Evolutionary conservation across 2,113 vertebrate species (phyloP).

Genomic region (Onychostruthus taczanowskii): DNA sequence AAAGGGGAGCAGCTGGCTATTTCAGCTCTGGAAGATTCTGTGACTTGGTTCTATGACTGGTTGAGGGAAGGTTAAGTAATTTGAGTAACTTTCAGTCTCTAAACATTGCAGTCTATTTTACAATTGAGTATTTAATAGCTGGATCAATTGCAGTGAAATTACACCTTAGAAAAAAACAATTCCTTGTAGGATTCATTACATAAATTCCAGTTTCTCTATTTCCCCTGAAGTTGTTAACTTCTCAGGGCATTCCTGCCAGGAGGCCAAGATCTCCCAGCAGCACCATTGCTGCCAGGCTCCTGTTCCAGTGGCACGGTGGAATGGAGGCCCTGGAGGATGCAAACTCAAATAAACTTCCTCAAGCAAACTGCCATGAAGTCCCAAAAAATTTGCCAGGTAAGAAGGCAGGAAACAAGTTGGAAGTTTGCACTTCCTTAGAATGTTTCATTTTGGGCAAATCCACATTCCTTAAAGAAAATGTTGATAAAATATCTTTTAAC

Average conservation of each 20-base stretch:
- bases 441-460: background rate
- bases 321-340: background rate
- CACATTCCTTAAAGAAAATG: background rate
- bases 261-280: background rate
- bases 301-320: background rate
- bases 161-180: background rate
- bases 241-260: background rate
- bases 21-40: background rate
- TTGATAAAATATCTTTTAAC: background rate
- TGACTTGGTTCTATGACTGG: background rate
- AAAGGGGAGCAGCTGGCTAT: background rate
- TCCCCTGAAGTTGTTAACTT: background rate
- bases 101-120: background rate
- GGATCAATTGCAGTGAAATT: background rate
- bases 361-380: background rate
- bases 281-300: background rate
- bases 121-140: background rate
- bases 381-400: background rate
- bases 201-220: background rate
- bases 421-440: background rate
- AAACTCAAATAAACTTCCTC: background rate
- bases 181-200: background rate
- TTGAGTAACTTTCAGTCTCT: background rate
- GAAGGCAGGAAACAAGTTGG: background rate
- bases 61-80: background rate